Evolutionary conservation across 2,113 vertebrate species (phyloP), one percentile per base, ranked within the genome.

Genomic region (Corapipo altera): DNA sequence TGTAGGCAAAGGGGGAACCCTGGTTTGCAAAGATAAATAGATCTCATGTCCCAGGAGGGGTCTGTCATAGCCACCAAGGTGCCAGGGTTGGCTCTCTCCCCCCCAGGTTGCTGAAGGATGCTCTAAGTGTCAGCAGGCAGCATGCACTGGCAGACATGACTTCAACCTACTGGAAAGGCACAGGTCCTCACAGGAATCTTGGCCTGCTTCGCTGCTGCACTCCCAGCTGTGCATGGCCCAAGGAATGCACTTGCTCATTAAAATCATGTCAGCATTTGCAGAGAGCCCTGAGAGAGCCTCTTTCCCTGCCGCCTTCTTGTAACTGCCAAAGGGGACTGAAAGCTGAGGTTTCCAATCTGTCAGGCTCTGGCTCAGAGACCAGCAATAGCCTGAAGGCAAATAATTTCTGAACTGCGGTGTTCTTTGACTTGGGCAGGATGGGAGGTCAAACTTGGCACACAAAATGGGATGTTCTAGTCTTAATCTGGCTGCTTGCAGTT

Each of bases 161-260:
- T 93, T 72, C 92, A 91, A 76, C 71, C 78, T 91, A 49, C 66
- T 3, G 12, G 78, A 93, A 78, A 93, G 49, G 19, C 71, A 72
- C 6, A 1, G 73, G 70, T 88, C 77, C 85, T 91, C 1, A 4
- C 39, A 88, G 88, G 85, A 94, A 85, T 94, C 85, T 88, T 93
- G 85, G 66, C 90, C 70, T 4, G 3, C 70, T 75, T 87, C 1
- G 7, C 80, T 81, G 48, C 84, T 78, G 57, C 0, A 1, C 76
- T 91, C 66, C 84, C 93, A 94, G 70, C 87, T 91, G 73, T 69
- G 66, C 62, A 30, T 0, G 0, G 48, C 81, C 44, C 10, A 5
- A 79, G 87, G 93, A 95, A 89, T 72, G 77, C 79, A 94, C 67
- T 90, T 65, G 85, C 85, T 95, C 70, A 69, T 92, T 93, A 85